Base-by-base conservation (phyloP, 2,113 vertebrate species). In the Oreochromis tanganicae region DNA sequence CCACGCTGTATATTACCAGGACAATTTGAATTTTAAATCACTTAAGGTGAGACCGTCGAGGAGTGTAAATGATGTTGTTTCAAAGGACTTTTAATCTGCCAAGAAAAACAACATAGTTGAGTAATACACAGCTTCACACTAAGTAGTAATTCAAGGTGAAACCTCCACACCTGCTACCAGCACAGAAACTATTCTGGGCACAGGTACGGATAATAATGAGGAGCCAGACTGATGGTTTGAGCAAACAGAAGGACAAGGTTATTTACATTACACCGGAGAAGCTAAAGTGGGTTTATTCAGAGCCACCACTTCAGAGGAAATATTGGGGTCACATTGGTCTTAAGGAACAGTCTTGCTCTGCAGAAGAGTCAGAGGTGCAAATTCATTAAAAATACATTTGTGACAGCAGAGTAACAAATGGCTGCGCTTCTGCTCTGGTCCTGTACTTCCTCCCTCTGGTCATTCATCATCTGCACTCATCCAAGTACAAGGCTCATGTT, bases 311-410 rank as follows among this genome's bases (percentile, higher is more conserved):
- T 82, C 79, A 16, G 7, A 17, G 85, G 84, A 94, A 85, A 73
- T 92, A 95, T 95, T 63, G 83, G 92, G 94, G 93, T 91, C 94
- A 92, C 6, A 46, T 9, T 24, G 88, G 93, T 92, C 93, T 90
- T 41, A 82, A 92, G 94, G 91, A 95, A 82, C 68, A 71, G 83
- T 59, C 34, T 19, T 81, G 59, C 91, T 88, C 89, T 89, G 88
- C 89, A 66, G 90, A 88, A 93, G 93, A 94, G 94, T 93, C 94
- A 90, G 87, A 91, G 88, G 93, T 91, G 91, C 85, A 88, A 83
- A 87, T 91, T 96, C 95, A 97, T 96, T 96, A 96, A 96, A 96
- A 95, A 96, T 92, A 91, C 92, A 96, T 94, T 88, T 94, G 91
- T 95, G 94, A 95, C 93, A 94, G 93, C 91, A 54, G 87, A 92